phyloP scores from a whole-genome alignment of 2,797 vertebrate genomes.

The Mycteria americana region DNA sequence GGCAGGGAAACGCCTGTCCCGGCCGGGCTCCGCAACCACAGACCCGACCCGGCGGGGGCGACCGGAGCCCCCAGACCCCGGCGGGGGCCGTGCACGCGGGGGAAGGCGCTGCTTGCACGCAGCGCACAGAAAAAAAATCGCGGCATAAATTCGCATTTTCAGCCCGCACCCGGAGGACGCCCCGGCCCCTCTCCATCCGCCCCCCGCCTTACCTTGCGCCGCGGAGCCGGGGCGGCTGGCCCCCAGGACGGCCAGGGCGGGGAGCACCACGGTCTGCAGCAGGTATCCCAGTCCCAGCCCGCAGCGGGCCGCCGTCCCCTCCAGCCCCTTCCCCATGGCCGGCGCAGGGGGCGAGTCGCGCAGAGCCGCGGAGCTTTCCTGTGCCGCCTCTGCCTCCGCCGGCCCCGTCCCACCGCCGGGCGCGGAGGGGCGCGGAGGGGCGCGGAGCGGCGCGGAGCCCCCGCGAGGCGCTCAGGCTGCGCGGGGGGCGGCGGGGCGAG shows the following conservation, averaged over 20 bases:
- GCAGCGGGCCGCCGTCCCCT: slow-evolving; percentile 75
- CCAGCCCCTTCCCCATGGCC: slow-evolving; percentile 82
- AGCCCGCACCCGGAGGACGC: neutral
- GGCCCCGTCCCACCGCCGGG: neutral
- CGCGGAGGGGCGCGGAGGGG: neutral
- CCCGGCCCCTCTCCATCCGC: neutral
- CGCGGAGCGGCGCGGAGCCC: slow-evolving; percentile 6
- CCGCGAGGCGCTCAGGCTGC: slow-evolving; percentile 1
- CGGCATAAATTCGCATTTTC: neutral
- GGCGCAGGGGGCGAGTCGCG: neutral
- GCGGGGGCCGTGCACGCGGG: neutral
- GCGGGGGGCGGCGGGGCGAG: neutral
- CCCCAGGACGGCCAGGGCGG: slow-evolving; percentile 81
- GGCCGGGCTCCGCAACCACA: neutral
- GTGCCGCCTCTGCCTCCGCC: neutral
- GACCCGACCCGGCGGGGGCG: neutral
- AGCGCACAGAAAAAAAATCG: neutral
- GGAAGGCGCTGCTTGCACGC: neutral
- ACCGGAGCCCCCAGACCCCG: neutral
- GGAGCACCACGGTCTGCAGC: slow-evolving; percentile 78
- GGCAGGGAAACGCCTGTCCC: neutral
- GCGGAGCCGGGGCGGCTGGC: slow-evolving; percentile 78
- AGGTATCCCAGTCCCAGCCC: slow-evolving; percentile 81
- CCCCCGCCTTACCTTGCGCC: slow-evolving; percentile 85
- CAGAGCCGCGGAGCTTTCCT: neutral